Percentiles rank a stretch among this genome's conserved stretches.
Conservation (phyloP, 1,140 invertebrate genomes). For the Whitmania pigra region DNA sequence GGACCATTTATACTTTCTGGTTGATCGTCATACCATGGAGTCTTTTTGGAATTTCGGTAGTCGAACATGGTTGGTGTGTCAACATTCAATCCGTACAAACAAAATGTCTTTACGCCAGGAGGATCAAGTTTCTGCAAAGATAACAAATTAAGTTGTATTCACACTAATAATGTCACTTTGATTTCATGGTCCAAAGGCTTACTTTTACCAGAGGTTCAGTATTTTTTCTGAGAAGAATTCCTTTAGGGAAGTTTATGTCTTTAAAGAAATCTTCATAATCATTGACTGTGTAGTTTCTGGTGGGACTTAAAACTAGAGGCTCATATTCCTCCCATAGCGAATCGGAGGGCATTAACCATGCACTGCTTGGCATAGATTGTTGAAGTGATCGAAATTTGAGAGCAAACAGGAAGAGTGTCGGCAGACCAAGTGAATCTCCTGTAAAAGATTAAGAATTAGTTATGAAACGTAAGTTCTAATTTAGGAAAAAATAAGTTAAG, state of each 20-base stretch:
- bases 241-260: constrained; percentile 61
- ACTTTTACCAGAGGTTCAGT: constrained; percentile 53
- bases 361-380: constrained; percentile 78
- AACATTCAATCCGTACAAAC: constrained; percentile 63
- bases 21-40: constrained; percentile 53
- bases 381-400: constrained; percentile 68
- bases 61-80: constrained; percentile 47
- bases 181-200: too few species aligned
- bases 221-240: constrained; percentile 81
- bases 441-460: constrained; percentile 11
- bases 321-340: constrained; percentile 73
- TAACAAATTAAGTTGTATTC: not conserved
- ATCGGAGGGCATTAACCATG: constrained; percentile 81
- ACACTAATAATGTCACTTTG: too few species aligned
- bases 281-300: constrained; percentile 69
- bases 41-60: constrained; percentile 13
- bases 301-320: constrained; percentile 60
- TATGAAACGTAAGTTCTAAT: not conserved
- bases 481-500: not conserved
- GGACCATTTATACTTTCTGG: constrained; percentile 63
- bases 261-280: constrained; percentile 72
- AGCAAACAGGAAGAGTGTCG: constrained; percentile 55
- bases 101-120: constrained; percentile 79
- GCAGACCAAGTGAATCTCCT: constrained; percentile 85
- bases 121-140: constrained; percentile 52